Base-by-base conservation (phyloP, 2,113 vertebrate species). In the Plecotus auritus region DNA sequence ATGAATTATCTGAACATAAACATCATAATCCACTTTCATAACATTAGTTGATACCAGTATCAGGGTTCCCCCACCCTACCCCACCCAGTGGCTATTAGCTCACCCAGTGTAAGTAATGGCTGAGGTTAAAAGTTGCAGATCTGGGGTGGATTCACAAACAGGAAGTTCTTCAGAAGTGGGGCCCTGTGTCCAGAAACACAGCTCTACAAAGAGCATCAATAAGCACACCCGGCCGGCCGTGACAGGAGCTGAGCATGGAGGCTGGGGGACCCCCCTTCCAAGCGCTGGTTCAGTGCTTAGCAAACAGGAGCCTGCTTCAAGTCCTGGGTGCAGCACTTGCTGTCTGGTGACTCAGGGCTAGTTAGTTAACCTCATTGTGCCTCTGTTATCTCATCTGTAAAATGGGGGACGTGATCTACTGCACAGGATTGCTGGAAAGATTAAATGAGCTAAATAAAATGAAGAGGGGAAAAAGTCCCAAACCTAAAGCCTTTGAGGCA, bases 1-100 rank as follows among this genome's bases (percentile, higher is more conserved):
- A 93, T 51, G 83, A 51, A 54, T 85, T 76, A 77, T 61, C 42
- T 70, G 66, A 86, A 89, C 93, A 61, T 17, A 85, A 93, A 85
- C 67, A 96, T 13, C 49, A 49, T 32, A 76, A 78, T 72, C 73
- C 54, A 82, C 47, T 40, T 45, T 35, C 51, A 81, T 23, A 82
- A 76, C 0, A 1, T 77, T 28, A 22, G 23, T 84, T 64, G 49
- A 59, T 37, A 56, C 5, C 61, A 64, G 22, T 4, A n/a, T 70
- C 72, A 26, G 30, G 26, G 1, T 30, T 49, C 40, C 70, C 32
- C 78, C 42, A 37, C 23, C 9, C 86, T 9, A 16, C 32, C 47
- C 5, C 32, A 12, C 13, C 17, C 18, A 51, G 32, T 30, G 59
- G 26, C 9, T 35, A 47, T 54, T 37, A 78, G 22, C 40, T 42